Base-by-base conservation (phyloP, 1,140 invertebrate species). In the Eumeta japonica region DNA sequence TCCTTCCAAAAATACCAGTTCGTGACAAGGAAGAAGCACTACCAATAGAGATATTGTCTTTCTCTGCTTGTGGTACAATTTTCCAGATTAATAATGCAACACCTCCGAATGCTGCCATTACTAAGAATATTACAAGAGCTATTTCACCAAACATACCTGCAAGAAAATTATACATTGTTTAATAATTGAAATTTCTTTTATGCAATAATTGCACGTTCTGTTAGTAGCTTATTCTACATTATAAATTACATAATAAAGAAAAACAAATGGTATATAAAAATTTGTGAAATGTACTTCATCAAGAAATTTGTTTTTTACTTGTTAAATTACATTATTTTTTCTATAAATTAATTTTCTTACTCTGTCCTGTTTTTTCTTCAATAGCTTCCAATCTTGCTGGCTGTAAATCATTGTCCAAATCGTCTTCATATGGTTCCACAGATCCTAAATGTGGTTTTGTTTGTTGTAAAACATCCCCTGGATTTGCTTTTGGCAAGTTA, bases 401-500 rank as follows among this genome's bases (percentile, higher is more conserved):
- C 37, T 66, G 63, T 12, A 77, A 46, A 29, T 73, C 66, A 39
- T 77, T 77, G 12, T 68, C 20, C 14, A 74, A 66, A 12, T 60
- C 45, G 15, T 60, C 55, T 10, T 72, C 70, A 32, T 63, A 76
- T 0, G 73, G 73, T 32, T 76, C 70, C n/a, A 71, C 72, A 4
- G 58, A 58, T n/a, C 71, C 75, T 5, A 50, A 41, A 10, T 56
- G 55, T 13, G 65, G 47, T 37, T 60, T 63, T 2, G 62, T 61
- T 9, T 66, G 58, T 28, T 63, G 47, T 2, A 76, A 50, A 33
- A 75, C 65, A 28, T 75, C 70, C 3, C 64, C 65, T 10, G 70
- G 70, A 16, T 70, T 75, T 10, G 73, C 70, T 20, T 79, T 81
- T 0, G 83, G 83, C 28, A 85, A 62, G 31, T 81, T 83, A 19